Evolutionary conservation across 2,113 vertebrate genomes (phyloP).

Genomic region (Pitta sordida): DNA sequence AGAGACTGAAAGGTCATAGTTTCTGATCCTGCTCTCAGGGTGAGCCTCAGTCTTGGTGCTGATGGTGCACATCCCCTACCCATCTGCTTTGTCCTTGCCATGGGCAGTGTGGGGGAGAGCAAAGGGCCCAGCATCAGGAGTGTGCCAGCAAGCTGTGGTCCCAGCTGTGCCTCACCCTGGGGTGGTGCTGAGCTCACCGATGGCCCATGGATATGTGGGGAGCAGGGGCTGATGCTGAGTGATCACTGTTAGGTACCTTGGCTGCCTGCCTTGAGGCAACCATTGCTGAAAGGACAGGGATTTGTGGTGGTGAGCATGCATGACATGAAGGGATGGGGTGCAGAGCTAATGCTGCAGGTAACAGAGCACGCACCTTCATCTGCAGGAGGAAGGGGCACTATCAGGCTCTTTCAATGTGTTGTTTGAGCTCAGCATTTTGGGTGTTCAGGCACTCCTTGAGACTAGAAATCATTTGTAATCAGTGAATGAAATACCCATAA

Average conservation of each 20-base stretch:
- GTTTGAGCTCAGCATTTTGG: background rate
- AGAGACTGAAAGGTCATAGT: rapidly evolving
- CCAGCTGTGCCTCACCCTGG: background rate
- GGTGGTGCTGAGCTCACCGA: background rate
- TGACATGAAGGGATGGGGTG: background rate
- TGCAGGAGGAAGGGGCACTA: rapidly evolving
- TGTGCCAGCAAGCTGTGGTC: background rate
- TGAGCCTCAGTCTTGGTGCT: background rate
- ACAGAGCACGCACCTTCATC: background rate
- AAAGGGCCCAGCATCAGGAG: background rate
- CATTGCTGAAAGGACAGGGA: rapidly evolving
- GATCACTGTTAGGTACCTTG: background rate
- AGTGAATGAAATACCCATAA: background rate
- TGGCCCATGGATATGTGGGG: rapidly evolving
- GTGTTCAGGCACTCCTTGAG: background rate
- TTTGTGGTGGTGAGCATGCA: background rate
- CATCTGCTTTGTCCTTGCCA: background rate
- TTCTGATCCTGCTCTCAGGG: background rate
- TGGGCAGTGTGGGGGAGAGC: rapidly evolving
- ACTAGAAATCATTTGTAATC: background rate
- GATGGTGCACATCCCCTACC: background rate
- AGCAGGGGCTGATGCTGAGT: background rate
- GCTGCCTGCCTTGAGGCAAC: background rate
- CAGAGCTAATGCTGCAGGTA: background rate
- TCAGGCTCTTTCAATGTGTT: rapidly evolving